phyloP scores from a whole-genome alignment of 2,888 invertebrate genomes.

The Leistus spinibarbis region DNA sequence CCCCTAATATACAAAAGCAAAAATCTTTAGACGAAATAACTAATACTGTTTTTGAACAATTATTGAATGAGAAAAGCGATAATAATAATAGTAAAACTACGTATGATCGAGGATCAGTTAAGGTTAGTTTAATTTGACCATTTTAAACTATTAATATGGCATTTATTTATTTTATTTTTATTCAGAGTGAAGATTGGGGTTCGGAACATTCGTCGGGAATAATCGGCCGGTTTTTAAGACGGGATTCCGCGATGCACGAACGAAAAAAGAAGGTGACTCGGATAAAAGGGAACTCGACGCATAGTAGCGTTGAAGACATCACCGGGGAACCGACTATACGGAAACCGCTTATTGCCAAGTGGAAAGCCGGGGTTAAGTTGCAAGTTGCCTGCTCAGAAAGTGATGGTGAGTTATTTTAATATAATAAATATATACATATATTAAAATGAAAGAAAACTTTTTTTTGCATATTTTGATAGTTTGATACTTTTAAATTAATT shows the following conservation, averaged over 20 bases:
- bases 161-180: conserved; percentile 38
- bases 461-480: too few species aligned
- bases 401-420: conserved; percentile 62
- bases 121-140: conserved; percentile 55
- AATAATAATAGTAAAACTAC: conserved; percentile 53
- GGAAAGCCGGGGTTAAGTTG: conserved; percentile 71
- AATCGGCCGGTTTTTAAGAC: conserved; percentile 68
- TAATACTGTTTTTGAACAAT: conserved; percentile 76
- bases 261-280: conserved; percentile 50
- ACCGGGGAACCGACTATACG: conserved; percentile 48
- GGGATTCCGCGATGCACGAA: conserved; percentile 63
- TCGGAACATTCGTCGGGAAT: conserved; percentile 74
- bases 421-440: not conserved
- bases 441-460: not conserved
- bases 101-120: conserved; percentile 63
- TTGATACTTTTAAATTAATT: too few species aligned
- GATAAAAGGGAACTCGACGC: conserved; percentile 46
- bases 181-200: conserved; percentile 72
- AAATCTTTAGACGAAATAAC: conserved; percentile 73
- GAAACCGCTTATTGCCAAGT: conserved; percentile 71
- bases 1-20: conserved; percentile 26
- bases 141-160: conserved; percentile 3
- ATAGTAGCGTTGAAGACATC: conserved; percentile 44
- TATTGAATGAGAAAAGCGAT: conserved; percentile 69
- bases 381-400: conserved; percentile 65